These are phyloP conservation scores for Eugnorisma glareosa DNA, from an alignment of 2,888 invertebrate species.

Conservation along the genomic window DNA sequence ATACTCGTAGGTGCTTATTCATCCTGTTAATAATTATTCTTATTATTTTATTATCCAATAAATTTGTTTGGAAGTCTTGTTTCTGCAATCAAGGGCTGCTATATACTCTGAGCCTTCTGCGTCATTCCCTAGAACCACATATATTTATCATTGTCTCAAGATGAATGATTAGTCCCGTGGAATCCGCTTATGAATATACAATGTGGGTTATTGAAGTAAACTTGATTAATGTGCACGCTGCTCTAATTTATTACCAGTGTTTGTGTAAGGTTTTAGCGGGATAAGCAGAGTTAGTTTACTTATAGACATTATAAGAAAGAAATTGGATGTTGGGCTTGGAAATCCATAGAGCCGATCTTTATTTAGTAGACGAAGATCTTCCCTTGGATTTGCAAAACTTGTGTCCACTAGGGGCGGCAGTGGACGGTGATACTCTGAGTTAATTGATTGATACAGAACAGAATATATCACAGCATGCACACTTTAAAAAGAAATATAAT, in stretches of 20 bases:
- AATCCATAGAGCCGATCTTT: neutral
- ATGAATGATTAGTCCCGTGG: conserved; percentile 80
- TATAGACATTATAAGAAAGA: neutral
- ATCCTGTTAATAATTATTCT: neutral
- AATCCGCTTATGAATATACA: conserved; percentile 73
- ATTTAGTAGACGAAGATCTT: neutral
- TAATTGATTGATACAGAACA: neutral
- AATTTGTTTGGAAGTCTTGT: neutral
- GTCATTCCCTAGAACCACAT: neutral
- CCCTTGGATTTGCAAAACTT: neutral
- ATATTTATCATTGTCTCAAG: conserved; percentile 76
- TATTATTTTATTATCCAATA: neutral
- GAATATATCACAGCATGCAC: neutral
- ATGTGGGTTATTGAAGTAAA: conserved; percentile 69
- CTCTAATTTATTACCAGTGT: conserved; percentile 57
- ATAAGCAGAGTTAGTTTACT: conserved; percentile 5
- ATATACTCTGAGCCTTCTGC: conserved; percentile 45
- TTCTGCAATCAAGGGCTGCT: neutral
- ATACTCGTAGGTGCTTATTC: neutral
- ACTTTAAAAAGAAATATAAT: neutral
- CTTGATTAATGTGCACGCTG: conserved; percentile 69
- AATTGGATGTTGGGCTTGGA: neutral
- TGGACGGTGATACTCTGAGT: neutral
- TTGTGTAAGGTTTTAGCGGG: conserved; percentile 24
- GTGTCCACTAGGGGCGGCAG: neutral